Percentiles rank a stretch among this genome's conserved stretches.
Conservation (phyloP, 1,140 invertebrate species). For the Homarus americanus region DNA sequence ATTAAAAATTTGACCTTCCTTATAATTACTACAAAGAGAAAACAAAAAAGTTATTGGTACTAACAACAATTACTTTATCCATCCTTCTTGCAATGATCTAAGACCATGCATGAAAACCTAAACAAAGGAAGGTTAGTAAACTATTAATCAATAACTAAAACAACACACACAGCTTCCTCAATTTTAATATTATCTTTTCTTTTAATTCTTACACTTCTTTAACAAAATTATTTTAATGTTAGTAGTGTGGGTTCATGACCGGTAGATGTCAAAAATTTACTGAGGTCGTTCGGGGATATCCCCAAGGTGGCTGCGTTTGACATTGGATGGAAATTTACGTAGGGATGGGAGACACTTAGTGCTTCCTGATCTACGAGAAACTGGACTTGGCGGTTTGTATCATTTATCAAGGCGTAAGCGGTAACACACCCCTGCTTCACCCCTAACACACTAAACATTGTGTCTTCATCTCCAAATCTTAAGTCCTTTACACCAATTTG, state of each 20-base stretch:
- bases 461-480: constrained; percentile 77
- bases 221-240: constrained; percentile 22
- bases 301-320: constrained; percentile 77
- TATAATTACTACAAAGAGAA: too few species aligned
- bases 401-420: constrained; percentile 78
- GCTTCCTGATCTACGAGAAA: constrained; percentile 77
- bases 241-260: constrained; percentile 74
- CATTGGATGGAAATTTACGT: constrained; percentile 78
- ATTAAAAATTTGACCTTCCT: too few species aligned
- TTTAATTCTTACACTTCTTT: too few species aligned
- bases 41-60: too few species aligned
- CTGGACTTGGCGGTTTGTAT: constrained; percentile 77
- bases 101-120: too few species aligned
- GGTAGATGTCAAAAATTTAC: constrained; percentile 76
- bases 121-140: too few species aligned
- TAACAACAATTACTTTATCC: too few species aligned
- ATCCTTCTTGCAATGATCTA: too few species aligned
- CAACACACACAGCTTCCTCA: too few species aligned
- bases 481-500: constrained; percentile 76
- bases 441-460: constrained; percentile 77
- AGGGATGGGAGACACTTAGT: constrained; percentile 73
- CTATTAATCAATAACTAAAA: too few species aligned
- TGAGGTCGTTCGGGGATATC: constrained; percentile 76
- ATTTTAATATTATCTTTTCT: too few species aligned
- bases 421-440: constrained; percentile 78